Percentiles rank a stretch among this genome's conserved stretches.
Conservation (phyloP, 2,888 invertebrate species). For the Cryptus viduatorius region DNA sequence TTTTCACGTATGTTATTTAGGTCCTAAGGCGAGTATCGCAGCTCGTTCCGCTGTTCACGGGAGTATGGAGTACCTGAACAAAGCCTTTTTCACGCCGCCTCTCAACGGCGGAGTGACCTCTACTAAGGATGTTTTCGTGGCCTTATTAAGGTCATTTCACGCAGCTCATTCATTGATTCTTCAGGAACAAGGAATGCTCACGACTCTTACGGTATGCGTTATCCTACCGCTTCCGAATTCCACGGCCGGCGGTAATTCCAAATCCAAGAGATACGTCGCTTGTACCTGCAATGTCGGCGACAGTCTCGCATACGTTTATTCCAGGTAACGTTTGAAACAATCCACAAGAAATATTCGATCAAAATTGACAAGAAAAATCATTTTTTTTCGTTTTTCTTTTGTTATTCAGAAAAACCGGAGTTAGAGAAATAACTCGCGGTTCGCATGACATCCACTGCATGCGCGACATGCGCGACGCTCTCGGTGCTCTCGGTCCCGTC, state of each 20-base stretch:
- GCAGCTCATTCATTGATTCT: slow-evolving; percentile 94
- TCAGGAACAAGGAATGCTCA: slow-evolving; percentile 92
- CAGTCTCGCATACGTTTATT: slow-evolving; percentile 94
- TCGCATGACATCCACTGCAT: slow-evolving; percentile 94
- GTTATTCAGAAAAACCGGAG: slow-evolving; percentile 88
- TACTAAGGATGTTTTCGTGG: slow-evolving; percentile 91
- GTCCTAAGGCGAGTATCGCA: slow-evolving; percentile 92
- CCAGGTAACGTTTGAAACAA: slow-evolving; percentile 84
- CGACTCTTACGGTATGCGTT: slow-evolving; percentile 93
- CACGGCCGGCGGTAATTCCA: slow-evolving; percentile 72
- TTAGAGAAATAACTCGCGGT: slow-evolving; percentile 93
- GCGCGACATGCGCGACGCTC: slow-evolving; percentile 95
- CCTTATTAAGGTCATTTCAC: slow-evolving; percentile 92
- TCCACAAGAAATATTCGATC: not conserved
- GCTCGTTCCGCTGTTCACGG: slow-evolving; percentile 95
- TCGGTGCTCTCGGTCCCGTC: slow-evolving; percentile 95
- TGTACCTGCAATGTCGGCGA: slow-evolving; percentile 96
- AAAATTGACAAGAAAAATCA: not conserved
- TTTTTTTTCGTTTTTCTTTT: slow-evolving; percentile 16
- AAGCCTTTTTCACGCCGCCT: slow-evolving; percentile 87
- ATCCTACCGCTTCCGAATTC: slow-evolving; percentile 87
- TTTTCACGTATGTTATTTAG: slow-evolving; percentile 78
- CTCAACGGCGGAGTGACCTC: slow-evolving; percentile 84
- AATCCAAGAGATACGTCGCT: slow-evolving; percentile 88
- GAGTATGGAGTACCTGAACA: slow-evolving; percentile 93